These are phyloP conservation scores for Drosophila yooni DNA, from an alignment of 2,888 invertebrate genomes.

Conservation along the genomic window DNA sequence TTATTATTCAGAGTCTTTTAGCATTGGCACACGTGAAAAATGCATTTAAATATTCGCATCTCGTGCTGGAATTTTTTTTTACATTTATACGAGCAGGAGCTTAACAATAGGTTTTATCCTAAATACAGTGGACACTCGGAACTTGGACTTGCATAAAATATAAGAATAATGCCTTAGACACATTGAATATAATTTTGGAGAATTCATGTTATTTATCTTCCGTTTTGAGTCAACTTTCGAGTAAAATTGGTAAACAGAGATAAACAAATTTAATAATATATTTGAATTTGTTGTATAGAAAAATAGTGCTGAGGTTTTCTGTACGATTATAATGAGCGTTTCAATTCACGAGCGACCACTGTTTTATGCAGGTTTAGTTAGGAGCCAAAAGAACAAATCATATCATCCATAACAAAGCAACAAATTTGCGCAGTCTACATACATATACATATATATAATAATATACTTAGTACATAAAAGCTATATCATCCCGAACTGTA, in stretches of 20 bases:
- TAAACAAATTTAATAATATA: neutral
- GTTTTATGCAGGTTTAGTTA: slow-evolving; percentile 9
- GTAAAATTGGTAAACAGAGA: neutral
- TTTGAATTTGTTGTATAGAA: neutral
- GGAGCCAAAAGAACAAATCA: slow-evolving; percentile 30
- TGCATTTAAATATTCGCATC: slow-evolving; percentile 58
- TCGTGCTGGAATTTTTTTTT: slow-evolving; percentile 32
- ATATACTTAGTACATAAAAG: slow-evolving; percentile 70
- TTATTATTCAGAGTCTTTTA: slow-evolving; percentile 66
- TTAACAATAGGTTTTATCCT: slow-evolving; percentile 46
- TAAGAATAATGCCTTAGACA: neutral
- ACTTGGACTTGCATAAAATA: neutral
- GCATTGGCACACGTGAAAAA: slow-evolving; percentile 80
- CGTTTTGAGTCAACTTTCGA: neutral
- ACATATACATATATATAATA: slow-evolving; percentile 46
- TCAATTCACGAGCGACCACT: slow-evolving; percentile 5
- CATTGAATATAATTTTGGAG: neutral
- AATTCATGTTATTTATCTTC: neutral
- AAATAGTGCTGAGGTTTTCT: neutral
- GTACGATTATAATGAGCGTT: neutral
- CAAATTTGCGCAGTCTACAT: slow-evolving; percentile 68
- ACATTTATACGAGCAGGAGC: slow-evolving; percentile 43
- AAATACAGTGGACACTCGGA: slow-evolving; percentile 7
- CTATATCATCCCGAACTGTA: slow-evolving; percentile 54
- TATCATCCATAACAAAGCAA: slow-evolving; percentile 56